Percentiles rank a stretch among this genome's conserved stretches.
These are phyloP conservation scores for Oostethus manadensis DNA, from an alignment of 2,113 vertebrate species.

Conservation along the genomic window DNA sequence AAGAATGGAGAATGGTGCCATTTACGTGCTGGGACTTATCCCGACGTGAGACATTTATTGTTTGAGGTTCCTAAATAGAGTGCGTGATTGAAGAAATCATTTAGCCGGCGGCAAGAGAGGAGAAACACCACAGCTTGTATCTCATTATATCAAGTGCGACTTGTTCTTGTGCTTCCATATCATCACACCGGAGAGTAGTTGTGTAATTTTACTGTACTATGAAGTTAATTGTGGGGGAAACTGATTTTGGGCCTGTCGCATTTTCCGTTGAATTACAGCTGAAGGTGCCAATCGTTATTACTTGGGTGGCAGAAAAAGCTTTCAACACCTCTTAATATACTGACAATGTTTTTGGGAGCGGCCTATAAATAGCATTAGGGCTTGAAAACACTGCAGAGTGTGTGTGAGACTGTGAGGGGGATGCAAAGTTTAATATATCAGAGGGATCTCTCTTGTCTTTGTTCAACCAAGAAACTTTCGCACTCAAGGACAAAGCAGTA, in stretches of 20 bases:
- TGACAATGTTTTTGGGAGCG: conserved; percentile 27
- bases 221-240: background rate
- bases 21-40: conserved; percentile 7
- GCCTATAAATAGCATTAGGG: conserved; percentile 33
- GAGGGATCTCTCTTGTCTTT: conserved; percentile 30
- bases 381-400: conserved; percentile 21
- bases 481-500: conserved; percentile 49
- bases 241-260: background rate
- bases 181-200: too few species aligned
- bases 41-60: background rate
- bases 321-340: conserved; percentile 15
- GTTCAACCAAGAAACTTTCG: conserved; percentile 37
- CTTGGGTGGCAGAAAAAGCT: conserved; percentile 12
- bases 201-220: too few species aligned
- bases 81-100: background rate
- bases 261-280: background rate
- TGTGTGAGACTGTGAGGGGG: conserved; percentile 10
- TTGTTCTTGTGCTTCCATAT: too few species aligned
- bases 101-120: background rate
- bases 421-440: conserved; percentile 46
- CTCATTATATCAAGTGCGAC: background rate
- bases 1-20: conserved; percentile 8
- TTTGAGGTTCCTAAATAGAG: background rate
- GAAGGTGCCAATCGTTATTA: conserved; percentile 5
- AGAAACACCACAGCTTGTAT: background rate